Percentiles rank a stretch among this genome's conserved stretches.
Conservation (phyloP, 1,140 invertebrate genomes). For the Dreissena rostriformis region DNA sequence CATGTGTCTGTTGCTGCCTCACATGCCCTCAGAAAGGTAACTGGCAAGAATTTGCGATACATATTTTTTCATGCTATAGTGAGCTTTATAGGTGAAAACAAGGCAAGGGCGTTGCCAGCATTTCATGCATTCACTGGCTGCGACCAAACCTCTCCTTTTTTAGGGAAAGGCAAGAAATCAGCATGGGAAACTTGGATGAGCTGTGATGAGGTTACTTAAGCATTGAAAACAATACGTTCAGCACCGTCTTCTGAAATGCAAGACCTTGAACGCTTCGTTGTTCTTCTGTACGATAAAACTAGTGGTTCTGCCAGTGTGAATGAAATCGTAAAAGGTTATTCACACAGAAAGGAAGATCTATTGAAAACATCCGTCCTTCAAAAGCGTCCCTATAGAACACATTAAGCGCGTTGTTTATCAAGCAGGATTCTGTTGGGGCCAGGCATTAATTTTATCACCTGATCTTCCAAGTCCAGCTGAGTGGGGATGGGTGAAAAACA, state of each 20-base stretch:
- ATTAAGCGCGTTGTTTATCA: background rate
- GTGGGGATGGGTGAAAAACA: background rate
- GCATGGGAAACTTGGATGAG: background rate
- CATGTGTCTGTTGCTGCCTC: background rate
- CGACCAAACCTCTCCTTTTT: constrained; percentile 22
- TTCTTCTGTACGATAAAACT: constrained; percentile 14
- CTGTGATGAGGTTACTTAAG: background rate
- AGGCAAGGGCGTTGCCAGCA: background rate
- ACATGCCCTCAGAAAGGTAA: background rate
- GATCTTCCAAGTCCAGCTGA: constrained; percentile 12
- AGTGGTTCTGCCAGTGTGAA: background rate
- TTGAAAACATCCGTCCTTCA: no score
- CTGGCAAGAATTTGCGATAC: constrained; percentile 17
- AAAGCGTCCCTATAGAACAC: background rate
- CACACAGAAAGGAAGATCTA: no score
- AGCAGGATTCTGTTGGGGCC: background rate
- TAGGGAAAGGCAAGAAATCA: constrained; percentile 37
- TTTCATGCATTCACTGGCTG: constrained; percentile 25
- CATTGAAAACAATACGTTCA: background rate
- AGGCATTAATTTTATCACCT: background rate
- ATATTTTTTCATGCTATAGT: constrained; percentile 5
- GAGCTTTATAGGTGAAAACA: background rate
- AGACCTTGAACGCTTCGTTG: background rate
- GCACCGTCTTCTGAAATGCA: background rate
- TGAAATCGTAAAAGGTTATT: constrained; percentile 3